phyloP scores from a whole-genome alignment of 1,140 invertebrate genomes.

The Mamestra configurata region DNA sequence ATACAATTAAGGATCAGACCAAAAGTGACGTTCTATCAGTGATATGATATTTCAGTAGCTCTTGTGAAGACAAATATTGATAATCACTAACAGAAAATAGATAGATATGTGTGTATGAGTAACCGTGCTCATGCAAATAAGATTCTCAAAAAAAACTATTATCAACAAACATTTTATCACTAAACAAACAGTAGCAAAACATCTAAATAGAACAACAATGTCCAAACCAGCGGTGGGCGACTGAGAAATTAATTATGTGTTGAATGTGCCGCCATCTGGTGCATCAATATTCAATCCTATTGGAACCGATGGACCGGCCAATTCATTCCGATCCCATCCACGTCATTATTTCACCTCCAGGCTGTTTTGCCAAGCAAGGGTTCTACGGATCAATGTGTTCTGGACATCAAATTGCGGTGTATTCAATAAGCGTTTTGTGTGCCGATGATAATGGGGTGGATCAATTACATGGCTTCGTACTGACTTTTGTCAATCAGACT shows the following conservation, averaged over 20 bases:
- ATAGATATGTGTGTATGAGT: too few relatives aligned
- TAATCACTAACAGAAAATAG: too few relatives aligned
- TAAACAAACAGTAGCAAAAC: conserved; percentile 51
- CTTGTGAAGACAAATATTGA: too few relatives aligned
- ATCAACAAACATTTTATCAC: conserved; percentile 48
- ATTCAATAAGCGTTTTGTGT: conserved; percentile 50
- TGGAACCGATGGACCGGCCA: conserved; percentile 62
- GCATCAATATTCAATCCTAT: conserved; percentile 76
- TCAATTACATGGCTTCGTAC: conserved; percentile 42
- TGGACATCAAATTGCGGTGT: conserved; percentile 42
- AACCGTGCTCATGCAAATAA: too few relatives aligned
- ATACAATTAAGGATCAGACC: too few relatives aligned
- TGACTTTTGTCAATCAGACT: conserved; percentile 31
- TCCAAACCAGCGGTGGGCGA: conserved; percentile 49
- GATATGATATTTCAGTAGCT: too few relatives aligned
- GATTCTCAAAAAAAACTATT: too few relatives aligned
- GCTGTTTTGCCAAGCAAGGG: conserved; percentile 26
- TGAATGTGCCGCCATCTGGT: conserved; percentile 69
- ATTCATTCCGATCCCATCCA: conserved; percentile 42
- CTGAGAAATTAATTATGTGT: conserved; percentile 73
- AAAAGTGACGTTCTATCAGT: too few relatives aligned
- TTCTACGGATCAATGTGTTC: conserved; percentile 21
- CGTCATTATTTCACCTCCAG: conserved; percentile 30
- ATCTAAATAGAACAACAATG: conserved; percentile 61
- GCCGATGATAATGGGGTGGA: conserved; percentile 43